Conservation (phyloP, 2,797 vertebrate species). For the Balearica regulorum region DNA sequence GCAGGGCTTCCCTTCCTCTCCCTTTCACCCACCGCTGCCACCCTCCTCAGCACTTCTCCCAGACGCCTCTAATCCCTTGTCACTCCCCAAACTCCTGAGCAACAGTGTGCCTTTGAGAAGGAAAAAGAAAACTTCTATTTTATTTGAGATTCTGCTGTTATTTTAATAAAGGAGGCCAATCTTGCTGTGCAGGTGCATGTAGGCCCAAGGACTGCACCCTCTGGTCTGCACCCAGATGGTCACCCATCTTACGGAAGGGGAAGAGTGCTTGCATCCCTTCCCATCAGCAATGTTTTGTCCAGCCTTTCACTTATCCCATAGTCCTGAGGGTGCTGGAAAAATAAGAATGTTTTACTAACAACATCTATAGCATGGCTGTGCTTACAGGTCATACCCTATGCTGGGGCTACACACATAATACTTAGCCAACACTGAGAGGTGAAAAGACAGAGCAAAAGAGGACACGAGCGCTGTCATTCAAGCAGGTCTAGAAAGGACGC, state of each 20-base stretch:
- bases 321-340: background rate
- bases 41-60: accelerated
- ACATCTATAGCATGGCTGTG: background rate
- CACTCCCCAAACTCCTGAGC: background rate
- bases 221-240: too few relatives aligned
- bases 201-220: background rate
- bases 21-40: accelerated
- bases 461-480: accelerated
- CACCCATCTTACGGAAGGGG: background rate
- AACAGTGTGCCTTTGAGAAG: background rate
- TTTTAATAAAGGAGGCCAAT: background rate
- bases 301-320: background rate
- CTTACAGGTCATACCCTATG: background rate
- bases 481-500: background rate
- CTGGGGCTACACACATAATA: background rate
- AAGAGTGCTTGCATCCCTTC: background rate
- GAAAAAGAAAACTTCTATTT: background rate
- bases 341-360: background rate
- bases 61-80: accelerated
- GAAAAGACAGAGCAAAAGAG: background rate
- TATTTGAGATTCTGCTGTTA: background rate
- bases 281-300: background rate
- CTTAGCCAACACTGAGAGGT: background rate
- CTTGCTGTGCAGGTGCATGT: background rate
- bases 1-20: background rate